Evolutionary conservation across 2,797 vertebrate species (phyloP), one percentile per base, ranked within the genome.

Genomic region (Spatula versicolor): DNA sequence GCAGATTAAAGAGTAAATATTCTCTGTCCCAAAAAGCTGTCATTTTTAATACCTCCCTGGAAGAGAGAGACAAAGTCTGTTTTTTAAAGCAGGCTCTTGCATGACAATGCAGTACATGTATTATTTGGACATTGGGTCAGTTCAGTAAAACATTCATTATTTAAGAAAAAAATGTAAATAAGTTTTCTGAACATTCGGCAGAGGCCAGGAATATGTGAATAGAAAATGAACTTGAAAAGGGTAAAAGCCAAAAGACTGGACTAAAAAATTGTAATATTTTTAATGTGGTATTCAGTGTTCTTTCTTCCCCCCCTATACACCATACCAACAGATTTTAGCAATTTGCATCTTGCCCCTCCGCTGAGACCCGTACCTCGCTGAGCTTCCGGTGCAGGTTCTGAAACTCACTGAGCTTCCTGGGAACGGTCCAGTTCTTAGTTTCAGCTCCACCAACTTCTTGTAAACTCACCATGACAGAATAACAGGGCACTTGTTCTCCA

Each of bases 381-480:
- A 99, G 98, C 95, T 99, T 99, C 94, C 99, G 98, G 96, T 99
- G 99, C 73, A 99, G 97, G 90, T 98, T 99, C 97, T 99, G 99
- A 97, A 99, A 99, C 95, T 99, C 99, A 11, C 98, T 99, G 93
- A 99, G 99, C 96, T 98, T 99, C 97, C 99, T 98, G 85, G 98
- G 98, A 85, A 99, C 99, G 0, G 97, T 98, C 99, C 99, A 99
- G 96, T 97, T 98, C 96, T 98, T 99, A 83, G 97, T 98, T 93
- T 98, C 97, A 7, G 96, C 93, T 90, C 99, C 98, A 69, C 98
- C 98, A 66, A 97, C 98, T 90, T 99, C 99, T 45, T 97, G 97
- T 92, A 99, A 98, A 96, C 98, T 99, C 43, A 99, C 99, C 68
- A 96, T 98, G 85, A 99, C 98, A 55, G 98, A 98, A 95, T 99